phyloP scores from a whole-genome alignment of 2,888 invertebrate species.

The Meghimatium bilineatum region DNA sequence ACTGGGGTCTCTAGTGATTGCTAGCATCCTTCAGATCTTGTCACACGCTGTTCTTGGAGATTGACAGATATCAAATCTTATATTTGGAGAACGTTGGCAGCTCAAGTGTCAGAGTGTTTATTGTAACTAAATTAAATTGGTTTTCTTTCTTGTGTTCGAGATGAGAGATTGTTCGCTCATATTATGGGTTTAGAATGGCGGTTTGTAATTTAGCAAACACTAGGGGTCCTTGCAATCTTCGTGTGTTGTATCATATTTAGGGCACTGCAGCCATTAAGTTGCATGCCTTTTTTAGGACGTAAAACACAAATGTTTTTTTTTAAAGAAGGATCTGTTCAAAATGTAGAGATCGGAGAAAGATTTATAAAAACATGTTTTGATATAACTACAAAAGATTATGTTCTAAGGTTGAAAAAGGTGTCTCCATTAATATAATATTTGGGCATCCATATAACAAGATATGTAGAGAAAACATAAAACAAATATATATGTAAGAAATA shows the following conservation, averaged over 20 bases:
- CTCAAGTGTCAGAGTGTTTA: constrained; percentile 13
- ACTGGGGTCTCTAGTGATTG: not conserved
- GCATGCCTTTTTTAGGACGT: no score
- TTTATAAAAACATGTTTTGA: no score
- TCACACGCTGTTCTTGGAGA: not conserved
- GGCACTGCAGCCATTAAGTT: not conserved
- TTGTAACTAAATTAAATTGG: not conserved
- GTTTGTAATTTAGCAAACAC: not conserved
- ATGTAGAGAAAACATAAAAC: no score
- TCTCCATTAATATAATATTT: no score
- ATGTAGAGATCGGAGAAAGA: no score
- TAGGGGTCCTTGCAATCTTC: not conserved
- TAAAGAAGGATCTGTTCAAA: no score
- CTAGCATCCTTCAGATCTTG: not conserved
- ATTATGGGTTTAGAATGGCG: no score
- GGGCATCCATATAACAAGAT: no score
- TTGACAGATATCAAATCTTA: not conserved
- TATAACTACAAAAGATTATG: no score
- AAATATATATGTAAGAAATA: no score
- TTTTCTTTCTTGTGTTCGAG: not conserved
- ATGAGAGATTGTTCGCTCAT: not conserved
- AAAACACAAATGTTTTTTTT: no score
- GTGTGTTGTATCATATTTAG: not conserved
- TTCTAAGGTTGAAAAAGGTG: no score
- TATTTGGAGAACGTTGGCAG: not conserved